phyloP scores from a whole-genome alignment of 2,888 invertebrate genomes.

The Drosophila neonasuta region DNA sequence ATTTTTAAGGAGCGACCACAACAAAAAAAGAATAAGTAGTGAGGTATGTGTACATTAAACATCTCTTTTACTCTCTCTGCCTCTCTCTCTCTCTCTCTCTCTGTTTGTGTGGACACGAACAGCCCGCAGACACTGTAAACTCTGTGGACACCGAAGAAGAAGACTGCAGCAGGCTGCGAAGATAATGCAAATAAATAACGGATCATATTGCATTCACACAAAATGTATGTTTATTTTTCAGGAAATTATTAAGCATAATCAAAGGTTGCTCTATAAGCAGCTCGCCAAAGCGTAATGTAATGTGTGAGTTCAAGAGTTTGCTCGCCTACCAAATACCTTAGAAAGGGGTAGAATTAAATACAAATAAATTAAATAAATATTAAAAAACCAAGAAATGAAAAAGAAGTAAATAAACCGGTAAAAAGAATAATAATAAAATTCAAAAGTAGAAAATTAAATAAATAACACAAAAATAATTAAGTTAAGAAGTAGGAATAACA shows the following conservation, averaged over 20 bases:
- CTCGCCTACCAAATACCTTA: not conserved
- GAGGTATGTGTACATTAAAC: not conserved
- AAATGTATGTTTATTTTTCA: slow-evolving; percentile 65
- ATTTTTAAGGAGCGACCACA: slow-evolving; percentile 45
- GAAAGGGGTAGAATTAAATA: not conserved
- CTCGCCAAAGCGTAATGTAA: slow-evolving; percentile 8
- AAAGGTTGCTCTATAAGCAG: slow-evolving; percentile 49
- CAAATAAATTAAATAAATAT: not conserved
- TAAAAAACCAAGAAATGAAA: too few species aligned
- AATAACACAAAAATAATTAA: too few species aligned
- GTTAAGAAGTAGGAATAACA: too few species aligned
- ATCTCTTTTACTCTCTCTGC: not conserved
- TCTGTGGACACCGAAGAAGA: slow-evolving; percentile 13
- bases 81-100: slow-evolving; percentile 16
- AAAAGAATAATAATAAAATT: too few species aligned
- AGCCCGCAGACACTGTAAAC: slow-evolving; percentile 61
- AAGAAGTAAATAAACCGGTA: too few species aligned
- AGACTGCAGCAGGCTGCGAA: slow-evolving; percentile 28
- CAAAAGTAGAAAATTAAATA: too few species aligned
- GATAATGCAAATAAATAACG: slow-evolving; percentile 70
- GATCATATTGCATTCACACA: slow-evolving; percentile 75
- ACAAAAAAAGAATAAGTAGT: not conserved
- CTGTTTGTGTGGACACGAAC: slow-evolving; percentile 21
- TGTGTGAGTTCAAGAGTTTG: not conserved
- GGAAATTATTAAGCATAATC: slow-evolving; percentile 65